A percentile compares a stretch with the other conserved stretches of the same genome.
These are phyloP conservation scores for Catocala fraxini DNA, from an alignment of 2,888 invertebrate species.

Conservation along the genomic window DNA sequence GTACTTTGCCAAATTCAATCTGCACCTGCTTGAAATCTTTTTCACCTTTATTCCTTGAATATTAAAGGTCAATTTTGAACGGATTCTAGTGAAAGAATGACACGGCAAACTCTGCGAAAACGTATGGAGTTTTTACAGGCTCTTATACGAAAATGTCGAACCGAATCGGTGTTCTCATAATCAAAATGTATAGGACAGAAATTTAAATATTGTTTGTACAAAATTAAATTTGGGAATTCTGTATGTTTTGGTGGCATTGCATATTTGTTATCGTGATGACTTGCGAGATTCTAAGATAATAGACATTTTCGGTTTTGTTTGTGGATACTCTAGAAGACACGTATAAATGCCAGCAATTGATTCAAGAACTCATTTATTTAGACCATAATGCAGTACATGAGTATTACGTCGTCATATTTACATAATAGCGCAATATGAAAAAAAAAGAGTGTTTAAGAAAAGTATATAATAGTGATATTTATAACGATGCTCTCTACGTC, in stretches of 20 bases:
- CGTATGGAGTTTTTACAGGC: conserved; percentile 84
- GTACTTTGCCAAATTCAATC: conserved; percentile 58
- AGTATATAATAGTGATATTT: too few relatives aligned
- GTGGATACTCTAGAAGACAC: too few relatives aligned
- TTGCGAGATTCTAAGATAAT: not conserved
- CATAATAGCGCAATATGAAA: too few relatives aligned
- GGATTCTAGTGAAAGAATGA: conserved; percentile 7
- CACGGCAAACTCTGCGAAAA: conserved; percentile 46
- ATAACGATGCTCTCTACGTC: too few relatives aligned
- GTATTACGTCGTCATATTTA: too few relatives aligned
- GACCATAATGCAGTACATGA: too few relatives aligned
- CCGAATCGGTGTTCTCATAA: conserved; percentile 69
- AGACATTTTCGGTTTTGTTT: too few relatives aligned
- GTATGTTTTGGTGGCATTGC: conserved; percentile 12
- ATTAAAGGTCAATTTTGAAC: conserved; percentile 50
- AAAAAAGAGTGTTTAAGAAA: too few relatives aligned
- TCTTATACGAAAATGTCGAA: conserved; percentile 84
- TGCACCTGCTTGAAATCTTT: conserved; percentile 16
- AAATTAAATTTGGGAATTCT: conserved; percentile 17
- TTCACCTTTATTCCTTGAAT: conserved; percentile 24
- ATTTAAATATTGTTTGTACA: conserved; percentile 42
- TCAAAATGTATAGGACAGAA: conserved; percentile 52
- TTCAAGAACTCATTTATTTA: too few relatives aligned
- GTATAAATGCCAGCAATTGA: too few relatives aligned
- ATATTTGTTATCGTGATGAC: conserved; percentile 1